phyloP scores from a whole-genome alignment of 2,888 invertebrate genomes.

The Yponomeuta cagnagella region DNA sequence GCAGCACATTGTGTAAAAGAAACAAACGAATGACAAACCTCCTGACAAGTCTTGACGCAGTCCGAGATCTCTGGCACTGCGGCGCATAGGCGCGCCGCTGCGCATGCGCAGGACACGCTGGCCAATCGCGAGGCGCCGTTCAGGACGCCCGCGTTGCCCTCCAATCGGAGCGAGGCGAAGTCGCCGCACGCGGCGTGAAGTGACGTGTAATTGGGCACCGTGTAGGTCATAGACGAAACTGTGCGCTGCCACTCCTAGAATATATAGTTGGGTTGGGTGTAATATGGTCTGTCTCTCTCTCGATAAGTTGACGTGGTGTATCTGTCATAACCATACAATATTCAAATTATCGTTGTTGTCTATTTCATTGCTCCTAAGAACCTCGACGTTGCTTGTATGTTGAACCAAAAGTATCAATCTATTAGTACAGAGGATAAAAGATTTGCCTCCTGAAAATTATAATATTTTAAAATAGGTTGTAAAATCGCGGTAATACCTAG shows the following conservation, averaged over 20 bases:
- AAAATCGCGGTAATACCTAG: too few relatives aligned
- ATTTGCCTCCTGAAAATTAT: too few relatives aligned
- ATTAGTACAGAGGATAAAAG: too few relatives aligned
- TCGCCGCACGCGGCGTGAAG: slow-evolving; percentile 24
- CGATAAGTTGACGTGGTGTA: too few relatives aligned
- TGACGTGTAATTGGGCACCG: slow-evolving; percentile 22
- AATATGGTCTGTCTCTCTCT: too few relatives aligned
- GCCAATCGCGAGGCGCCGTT: slow-evolving; percentile 64
- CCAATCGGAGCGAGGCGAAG: slow-evolving; percentile 28
- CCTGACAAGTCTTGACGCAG: slow-evolving; percentile 54
- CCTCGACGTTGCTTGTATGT: too few relatives aligned
- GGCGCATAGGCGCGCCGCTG: slow-evolving; percentile 58
- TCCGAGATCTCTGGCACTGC: slow-evolving; percentile 48
- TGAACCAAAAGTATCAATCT: too few relatives aligned
- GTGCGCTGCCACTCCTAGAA: slow-evolving; percentile 63
- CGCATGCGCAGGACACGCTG: slow-evolving; percentile 65
- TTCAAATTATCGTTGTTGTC: too few relatives aligned
- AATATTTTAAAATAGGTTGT: too few relatives aligned
- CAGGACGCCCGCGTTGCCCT: slow-evolving; percentile 59
- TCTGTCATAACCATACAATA: too few relatives aligned
- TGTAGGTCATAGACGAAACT: slow-evolving; percentile 44
- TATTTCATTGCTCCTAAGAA: too few relatives aligned
- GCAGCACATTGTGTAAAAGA: not conserved
- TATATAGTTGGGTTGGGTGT: too few relatives aligned
- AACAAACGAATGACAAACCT: slow-evolving; percentile 34